Conservation (phyloP, 2,113 vertebrate genomes). For the Embiotoca jacksoni region DNA sequence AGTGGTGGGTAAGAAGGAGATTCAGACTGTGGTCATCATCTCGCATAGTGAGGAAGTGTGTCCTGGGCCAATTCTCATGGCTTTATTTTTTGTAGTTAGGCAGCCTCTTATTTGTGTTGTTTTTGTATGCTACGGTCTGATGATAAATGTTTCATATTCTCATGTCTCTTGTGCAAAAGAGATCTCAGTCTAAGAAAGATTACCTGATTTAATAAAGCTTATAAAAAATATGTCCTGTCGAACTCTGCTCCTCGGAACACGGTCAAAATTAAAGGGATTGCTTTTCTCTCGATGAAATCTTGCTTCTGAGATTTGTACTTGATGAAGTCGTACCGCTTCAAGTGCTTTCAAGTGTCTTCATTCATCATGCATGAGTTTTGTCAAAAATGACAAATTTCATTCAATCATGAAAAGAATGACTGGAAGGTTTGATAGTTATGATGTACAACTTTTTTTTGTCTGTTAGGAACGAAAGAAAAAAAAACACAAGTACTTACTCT, state of each 20-base stretch:
- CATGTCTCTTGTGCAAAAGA: no score
- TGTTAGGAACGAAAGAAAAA: background rate
- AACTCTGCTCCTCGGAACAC: background rate
- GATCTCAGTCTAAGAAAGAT: no score
- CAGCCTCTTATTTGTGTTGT: no score
- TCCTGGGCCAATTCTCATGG: no score
- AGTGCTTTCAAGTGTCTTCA: constrained; percentile 16
- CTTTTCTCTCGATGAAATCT: constrained; percentile 1
- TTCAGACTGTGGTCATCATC: background rate
- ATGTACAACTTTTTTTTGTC: background rate
- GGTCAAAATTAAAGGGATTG: background rate
- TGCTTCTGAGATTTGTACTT: constrained; percentile 7
- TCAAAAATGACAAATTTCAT: constrained; percentile 3
- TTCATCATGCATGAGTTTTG: constrained; percentile 15
- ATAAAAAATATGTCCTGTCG: background rate
- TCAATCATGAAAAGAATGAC: background rate
- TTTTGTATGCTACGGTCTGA: no score
- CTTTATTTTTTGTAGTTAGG: no score
- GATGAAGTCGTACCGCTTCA: background rate
- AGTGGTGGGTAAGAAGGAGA: background rate
- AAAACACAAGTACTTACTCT: constrained; percentile 87
- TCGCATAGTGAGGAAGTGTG: no score
- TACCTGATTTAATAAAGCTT: no score
- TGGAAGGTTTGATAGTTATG: background rate
- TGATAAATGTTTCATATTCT: no score